Percentiles rank a stretch among this genome's conserved stretches.
Conservation (phyloP, 2,113 vertebrate species). For the Picathartes gymnocephalus region DNA sequence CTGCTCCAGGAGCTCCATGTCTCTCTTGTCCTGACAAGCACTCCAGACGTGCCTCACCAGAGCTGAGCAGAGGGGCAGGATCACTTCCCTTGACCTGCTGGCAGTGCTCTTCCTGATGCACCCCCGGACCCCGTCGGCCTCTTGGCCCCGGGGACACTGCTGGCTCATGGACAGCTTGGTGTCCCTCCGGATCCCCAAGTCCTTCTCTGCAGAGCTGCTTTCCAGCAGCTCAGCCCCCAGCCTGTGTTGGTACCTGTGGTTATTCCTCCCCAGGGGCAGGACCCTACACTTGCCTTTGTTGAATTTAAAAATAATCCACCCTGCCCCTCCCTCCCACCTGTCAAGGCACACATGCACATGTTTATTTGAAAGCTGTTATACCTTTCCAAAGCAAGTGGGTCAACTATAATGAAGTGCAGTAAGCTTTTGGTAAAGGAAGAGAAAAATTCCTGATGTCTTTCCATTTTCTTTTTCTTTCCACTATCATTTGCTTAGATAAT, state of each 20-base stretch:
- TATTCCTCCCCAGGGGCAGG: not conserved
- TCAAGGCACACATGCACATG: not conserved
- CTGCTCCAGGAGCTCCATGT: not conserved
- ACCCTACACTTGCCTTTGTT: not conserved
- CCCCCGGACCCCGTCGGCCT: accelerated
- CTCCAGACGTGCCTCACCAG: not conserved
- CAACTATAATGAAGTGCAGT: not conserved
- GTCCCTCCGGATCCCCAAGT: not conserved
- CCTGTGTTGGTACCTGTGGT: not conserved
- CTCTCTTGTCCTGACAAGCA: not conserved
- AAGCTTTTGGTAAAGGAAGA: not conserved
- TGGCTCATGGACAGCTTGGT: not conserved
- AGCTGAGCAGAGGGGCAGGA: not conserved
- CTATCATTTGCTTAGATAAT: not conserved
- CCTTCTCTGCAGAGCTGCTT: not conserved
- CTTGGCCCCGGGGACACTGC: not conserved
- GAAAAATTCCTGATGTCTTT: not conserved
- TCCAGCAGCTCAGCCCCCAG: not conserved
- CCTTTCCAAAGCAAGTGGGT: not conserved
- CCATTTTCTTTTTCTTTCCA: not conserved
- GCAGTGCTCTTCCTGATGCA: not conserved
- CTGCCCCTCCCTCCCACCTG: not conserved
- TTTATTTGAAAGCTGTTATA: not conserved
- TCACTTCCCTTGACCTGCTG: not conserved
- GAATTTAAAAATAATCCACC: not conserved